Percentiles rank a stretch among this genome's conserved stretches.
These are phyloP conservation scores for Drosophila erecta DNA, from an alignment of 1,140 invertebrate species.

Conservation along the genomic window DNA sequence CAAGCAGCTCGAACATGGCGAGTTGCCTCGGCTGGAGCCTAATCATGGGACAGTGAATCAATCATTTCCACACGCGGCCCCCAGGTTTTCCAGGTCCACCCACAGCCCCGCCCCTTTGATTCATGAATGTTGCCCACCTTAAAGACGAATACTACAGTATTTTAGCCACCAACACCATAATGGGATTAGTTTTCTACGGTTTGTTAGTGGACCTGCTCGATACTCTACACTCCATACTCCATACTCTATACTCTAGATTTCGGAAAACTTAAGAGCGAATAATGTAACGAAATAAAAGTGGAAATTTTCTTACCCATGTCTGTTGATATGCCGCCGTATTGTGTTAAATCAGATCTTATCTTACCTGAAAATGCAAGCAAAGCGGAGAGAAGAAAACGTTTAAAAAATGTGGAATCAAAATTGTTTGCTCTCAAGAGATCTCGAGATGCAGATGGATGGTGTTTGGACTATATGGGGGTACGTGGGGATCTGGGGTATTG, in stretches of 20 bases:
- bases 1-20: constrained; percentile 41
- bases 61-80: constrained; percentile 71
- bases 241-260: constrained; percentile 31
- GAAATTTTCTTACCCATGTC: constrained; percentile 84
- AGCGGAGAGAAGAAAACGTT: constrained; percentile 71
- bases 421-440: constrained; percentile 50
- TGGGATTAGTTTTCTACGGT: constrained; percentile 10
- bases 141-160: constrained; percentile 27
- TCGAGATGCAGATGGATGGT: constrained; percentile 24
- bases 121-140: constrained; percentile 27
- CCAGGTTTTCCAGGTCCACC: constrained; percentile 52
- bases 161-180: constrained; percentile 30
- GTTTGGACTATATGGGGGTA: neutral
- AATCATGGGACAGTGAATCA: constrained; percentile 66
- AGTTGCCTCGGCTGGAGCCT: constrained; percentile 41
- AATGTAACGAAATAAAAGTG: constrained; percentile 73
- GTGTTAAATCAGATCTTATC: constrained; percentile 85
- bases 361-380: constrained; percentile 78
- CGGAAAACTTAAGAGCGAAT: constrained; percentile 38
- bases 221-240: constrained; percentile 12
- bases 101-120: constrained; percentile 28
- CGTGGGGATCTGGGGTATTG: neutral
- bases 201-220: constrained; percentile 42
- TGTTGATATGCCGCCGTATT: constrained; percentile 85
- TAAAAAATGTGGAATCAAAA: constrained; percentile 72